Base-by-base conservation (phyloP, 2,888 invertebrate species). In the Diaphora mendica region DNA sequence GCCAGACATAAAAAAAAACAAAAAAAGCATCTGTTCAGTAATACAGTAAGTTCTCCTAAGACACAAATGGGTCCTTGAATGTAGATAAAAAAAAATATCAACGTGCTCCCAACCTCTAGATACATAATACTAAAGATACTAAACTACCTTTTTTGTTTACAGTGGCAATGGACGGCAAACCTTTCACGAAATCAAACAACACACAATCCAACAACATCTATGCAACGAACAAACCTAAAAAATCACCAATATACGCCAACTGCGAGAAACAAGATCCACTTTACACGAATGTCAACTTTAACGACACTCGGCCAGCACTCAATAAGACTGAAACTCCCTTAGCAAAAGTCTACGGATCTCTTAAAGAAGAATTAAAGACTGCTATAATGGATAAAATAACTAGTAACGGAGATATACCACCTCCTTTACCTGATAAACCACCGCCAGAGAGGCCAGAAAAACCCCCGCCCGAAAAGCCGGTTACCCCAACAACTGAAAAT, bases 121-220 rank as follows among this genome's bases (percentile, higher is more conserved):
- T 39, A 39, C 11, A 13, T 44, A 20, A 55, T n/a, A n/a, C n/a
- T n/a, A n/a, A n/a, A n/a, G n/a, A n/a, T n/a, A n/a, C 39, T 7
- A 11, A 66, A 44, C 0, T 5, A 9, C 26, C 35, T 35, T 48
- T 51, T 55, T 73, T 68, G 66, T 73, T 80, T 26, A 67, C 90
- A 95, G 95, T 94, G 70, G 95, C 95, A 74, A 93, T 95, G 92
- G 95, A 95, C 86, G 94, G 93, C 59, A 95, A 91, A 70, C 88
- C 94, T 0, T 93, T 93, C 83, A 89, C 85, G 64, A 95, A 94
- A 79, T 80, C 90, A 11, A 81, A 89, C 0, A 82, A 70, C 75
- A 76, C 88, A 35, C 82, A 87, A 66, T 87, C 88, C 71, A 92
- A 91, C 83, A 89, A 89, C 33, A 91, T 90, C 3, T 93, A 93